Evolutionary conservation across 1,140 invertebrate genomes (phyloP), one percentile per base, ranked within the genome.

Genomic region (Rhynchophorus ferrugineus): DNA sequence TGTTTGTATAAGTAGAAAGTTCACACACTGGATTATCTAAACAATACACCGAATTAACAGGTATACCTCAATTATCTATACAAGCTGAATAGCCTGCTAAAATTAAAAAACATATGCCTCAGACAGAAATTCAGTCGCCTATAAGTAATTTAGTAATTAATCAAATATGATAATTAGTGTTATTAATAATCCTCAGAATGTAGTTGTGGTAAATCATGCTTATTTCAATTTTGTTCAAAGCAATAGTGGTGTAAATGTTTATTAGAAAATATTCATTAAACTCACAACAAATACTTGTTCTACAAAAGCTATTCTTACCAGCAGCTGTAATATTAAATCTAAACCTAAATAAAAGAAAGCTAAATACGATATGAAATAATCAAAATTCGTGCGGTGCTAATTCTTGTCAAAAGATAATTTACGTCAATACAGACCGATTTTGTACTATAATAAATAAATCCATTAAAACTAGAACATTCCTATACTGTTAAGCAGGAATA

Each of bases 301-400:
- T 50, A 6, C 47, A 46, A 29, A 44, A 46, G 24, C 22, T 50
- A 13, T 14, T 46, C n/a, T 37, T 48, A 48, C 43, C 48, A n/a
- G 3, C 46, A 11, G 53, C 35, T 11, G 45, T 51, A 5, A 56
- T 21, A 1, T 8, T 48, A 16, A 53, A 51, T 16, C 29, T 38
- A 8, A 13, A 38, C 5, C 50, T 39, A 1, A 44, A 19, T 21
- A 46, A 35, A 1, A 45, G 42, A 39, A 65, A 58, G 37, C 57
- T 56, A 0, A 65, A 63, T 41, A 41, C 52, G 1, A 59, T 62
- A 13, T 66, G 62, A 62, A 54, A 19, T 11, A 58, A 60, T 17
- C 56, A 56, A n/a, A 62, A 57, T n/a, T 62, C 46, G 38, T 66
- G 60, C 37, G 57, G 57, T 2, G 58, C 61, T 3, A 62, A 65